A percentile compares a stretch with the other conserved stretches of the same genome.
Conservation (phyloP, 2,888 invertebrate genomes). For the Sarcophaga carnaria region DNA sequence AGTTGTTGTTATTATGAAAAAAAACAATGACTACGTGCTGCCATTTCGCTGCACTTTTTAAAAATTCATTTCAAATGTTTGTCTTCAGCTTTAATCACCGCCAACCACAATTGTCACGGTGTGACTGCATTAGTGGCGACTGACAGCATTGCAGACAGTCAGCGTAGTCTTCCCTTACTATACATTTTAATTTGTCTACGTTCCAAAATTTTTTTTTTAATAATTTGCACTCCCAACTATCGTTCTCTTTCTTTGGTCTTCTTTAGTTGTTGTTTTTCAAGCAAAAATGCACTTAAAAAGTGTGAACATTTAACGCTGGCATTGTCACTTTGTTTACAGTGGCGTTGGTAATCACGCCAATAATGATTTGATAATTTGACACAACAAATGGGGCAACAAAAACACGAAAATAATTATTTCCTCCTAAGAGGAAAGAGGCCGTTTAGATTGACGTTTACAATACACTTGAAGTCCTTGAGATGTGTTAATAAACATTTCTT, state of each 20-base stretch:
- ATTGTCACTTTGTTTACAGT: conserved; percentile 42
- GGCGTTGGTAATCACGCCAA: conserved; percentile 26
- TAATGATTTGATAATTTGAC: conserved; percentile 39
- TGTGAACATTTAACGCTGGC: conserved; percentile 41
- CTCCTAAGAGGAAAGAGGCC: no score
- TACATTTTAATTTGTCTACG: conserved; percentile 57
- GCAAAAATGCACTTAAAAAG: conserved; percentile 3
- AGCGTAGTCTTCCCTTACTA: not conserved
- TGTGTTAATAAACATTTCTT: no score
- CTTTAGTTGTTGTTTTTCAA: conserved; percentile 14
- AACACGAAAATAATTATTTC: not conserved
- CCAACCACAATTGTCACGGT: not conserved
- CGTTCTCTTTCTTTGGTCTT: conserved; percentile 12
- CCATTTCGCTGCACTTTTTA: conserved; percentile 36
- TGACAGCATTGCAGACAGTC: conserved; percentile 27
- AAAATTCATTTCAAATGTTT: not conserved
- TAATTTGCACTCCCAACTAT: conserved; percentile 3
- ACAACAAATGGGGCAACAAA: not conserved
- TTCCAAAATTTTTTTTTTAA: conserved; percentile 52
- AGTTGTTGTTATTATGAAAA: no score
- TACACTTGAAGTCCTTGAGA: no score
- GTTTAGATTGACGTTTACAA: no score
- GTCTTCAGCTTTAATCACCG: conserved; percentile 22
- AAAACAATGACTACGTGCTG: conserved; percentile 47
- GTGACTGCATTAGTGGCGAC: conserved; percentile 5